Base-by-base conservation (phyloP, 2,113 vertebrate species). In the Lynx canadensis region DNA sequence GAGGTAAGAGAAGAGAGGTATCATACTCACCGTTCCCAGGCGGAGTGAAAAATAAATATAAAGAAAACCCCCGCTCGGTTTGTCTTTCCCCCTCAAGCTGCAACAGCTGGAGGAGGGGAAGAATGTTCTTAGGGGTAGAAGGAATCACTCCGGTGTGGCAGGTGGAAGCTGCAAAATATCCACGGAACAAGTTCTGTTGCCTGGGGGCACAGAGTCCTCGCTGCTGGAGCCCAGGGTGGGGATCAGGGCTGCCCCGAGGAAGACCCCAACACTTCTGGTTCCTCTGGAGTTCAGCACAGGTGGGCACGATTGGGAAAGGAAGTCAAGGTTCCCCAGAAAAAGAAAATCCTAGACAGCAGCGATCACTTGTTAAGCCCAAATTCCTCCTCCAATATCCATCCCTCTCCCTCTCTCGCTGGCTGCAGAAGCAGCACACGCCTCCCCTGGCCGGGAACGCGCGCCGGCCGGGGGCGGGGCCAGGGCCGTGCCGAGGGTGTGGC, bases 11-110 rank as follows among this genome's bases (percentile, higher is more conserved):
- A 29, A 95, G 96, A 83, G 95, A 76, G 31, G 76, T 94, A 76
- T 12, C 93, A 81, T 97, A 99, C 99, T 99, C 91, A 99, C 99
- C 97, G 95, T 97, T 98, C 96, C 95, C 50, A 86, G 96, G 97
- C 97, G 95, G 97, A 93, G 95, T 89, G 97, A 95, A 48, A 97
- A 95, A 97, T 91, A 92, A 60, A 96, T 95, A 97, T 63, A 94
- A 76, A 94, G 87, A 95, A 60, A 93, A 73, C 3, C 74, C 88
- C 63, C 91, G 29, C 60, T 89, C 57, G 95, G 55, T 85, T 96
- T 89, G 96, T 76, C 81, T 31, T 97, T 79, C 95, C 93, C n/a
- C 5, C 87, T 27, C 95, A 65, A 93, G 92, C 98, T 95, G 74
- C 92, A 94, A 97, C 97, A 96, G 92, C 93, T 82, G 95, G 94